phyloP scores from a whole-genome alignment of 2,888 invertebrate genomes.

The Ochlodes sylvanus region DNA sequence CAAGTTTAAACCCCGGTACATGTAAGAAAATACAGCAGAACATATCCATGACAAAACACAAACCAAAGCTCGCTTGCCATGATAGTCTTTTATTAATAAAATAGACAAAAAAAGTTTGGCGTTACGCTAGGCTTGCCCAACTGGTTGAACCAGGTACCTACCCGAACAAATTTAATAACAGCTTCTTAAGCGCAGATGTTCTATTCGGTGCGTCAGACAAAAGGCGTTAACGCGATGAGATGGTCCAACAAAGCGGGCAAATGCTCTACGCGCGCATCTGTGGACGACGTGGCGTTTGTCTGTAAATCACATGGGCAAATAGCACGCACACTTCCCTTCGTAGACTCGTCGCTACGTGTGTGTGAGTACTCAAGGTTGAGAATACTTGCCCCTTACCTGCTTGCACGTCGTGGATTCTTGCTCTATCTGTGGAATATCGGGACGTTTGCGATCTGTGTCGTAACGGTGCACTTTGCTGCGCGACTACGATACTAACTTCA shows the following conservation, averaged over 20 bases:
- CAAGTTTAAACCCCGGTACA: neutral
- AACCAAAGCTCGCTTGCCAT: slow-evolving; percentile 19
- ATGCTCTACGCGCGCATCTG: slow-evolving; percentile 57
- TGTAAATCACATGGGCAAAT: slow-evolving; percentile 81
- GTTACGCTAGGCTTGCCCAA: slow-evolving; percentile 34
- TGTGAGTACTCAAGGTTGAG: slow-evolving; percentile 50
- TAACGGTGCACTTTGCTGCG: slow-evolving; percentile 67
- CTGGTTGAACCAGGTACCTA: slow-evolving; percentile 40
- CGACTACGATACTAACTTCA: slow-evolving; percentile 52
- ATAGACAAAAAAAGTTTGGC: slow-evolving; percentile 35
- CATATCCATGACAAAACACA: neutral
- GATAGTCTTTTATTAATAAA: slow-evolving; percentile 33
- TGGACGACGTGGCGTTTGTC: slow-evolving; percentile 68
- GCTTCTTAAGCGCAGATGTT: slow-evolving; percentile 72
- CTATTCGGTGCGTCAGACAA: slow-evolving; percentile 64
- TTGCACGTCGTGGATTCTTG: slow-evolving; percentile 70
- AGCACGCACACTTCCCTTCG: slow-evolving; percentile 59
- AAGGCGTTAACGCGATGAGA: slow-evolving; percentile 73
- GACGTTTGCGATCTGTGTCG: slow-evolving; percentile 60
- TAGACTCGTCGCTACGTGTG: slow-evolving; percentile 40
- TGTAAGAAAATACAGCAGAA: neutral
- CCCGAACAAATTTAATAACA: slow-evolving; percentile 54
- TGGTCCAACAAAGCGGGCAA: slow-evolving; percentile 68
- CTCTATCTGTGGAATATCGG: slow-evolving; percentile 73
- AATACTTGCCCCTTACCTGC: slow-evolving; percentile 71